Conservation (phyloP, 2,888 invertebrate genomes). For the Eupithecia vulgata region DNA sequence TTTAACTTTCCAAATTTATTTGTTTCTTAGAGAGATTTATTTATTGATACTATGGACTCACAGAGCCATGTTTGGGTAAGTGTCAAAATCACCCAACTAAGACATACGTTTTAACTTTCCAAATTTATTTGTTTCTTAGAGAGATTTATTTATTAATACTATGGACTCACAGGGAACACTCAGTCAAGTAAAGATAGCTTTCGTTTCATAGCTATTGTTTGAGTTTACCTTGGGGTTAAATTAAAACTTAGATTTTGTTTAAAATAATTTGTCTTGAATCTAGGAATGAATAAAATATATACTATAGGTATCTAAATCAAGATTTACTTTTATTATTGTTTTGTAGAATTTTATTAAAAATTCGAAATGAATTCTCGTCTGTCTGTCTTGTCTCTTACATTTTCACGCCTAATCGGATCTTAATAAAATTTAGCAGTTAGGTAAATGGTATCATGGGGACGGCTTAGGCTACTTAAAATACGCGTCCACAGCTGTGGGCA, state of each 20-base stretch:
- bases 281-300: not conserved
- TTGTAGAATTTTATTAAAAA: not conserved
- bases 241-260: not conserved
- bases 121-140: not conserved
- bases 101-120: not conserved
- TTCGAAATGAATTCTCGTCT: too few species aligned
- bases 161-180: not conserved
- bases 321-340: too few species aligned
- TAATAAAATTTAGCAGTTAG: too few species aligned
- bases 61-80: slow-evolving; percentile 17
- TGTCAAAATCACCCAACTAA: not conserved
- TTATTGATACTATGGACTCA: not conserved
- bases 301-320: not conserved
- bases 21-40: not conserved
- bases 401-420: too few species aligned
- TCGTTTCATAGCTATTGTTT: too few species aligned
- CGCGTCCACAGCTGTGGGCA: too few species aligned
- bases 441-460: too few species aligned
- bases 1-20: not conserved
- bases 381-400: too few species aligned
- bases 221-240: not conserved
- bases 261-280: not conserved
- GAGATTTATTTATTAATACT: not conserved
- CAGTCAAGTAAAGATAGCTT: not conserved
- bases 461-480: too few species aligned